These are phyloP conservation scores for Austrolebias charrua DNA, from an alignment of 2,797 vertebrate species.

Conservation along the genomic window DNA sequence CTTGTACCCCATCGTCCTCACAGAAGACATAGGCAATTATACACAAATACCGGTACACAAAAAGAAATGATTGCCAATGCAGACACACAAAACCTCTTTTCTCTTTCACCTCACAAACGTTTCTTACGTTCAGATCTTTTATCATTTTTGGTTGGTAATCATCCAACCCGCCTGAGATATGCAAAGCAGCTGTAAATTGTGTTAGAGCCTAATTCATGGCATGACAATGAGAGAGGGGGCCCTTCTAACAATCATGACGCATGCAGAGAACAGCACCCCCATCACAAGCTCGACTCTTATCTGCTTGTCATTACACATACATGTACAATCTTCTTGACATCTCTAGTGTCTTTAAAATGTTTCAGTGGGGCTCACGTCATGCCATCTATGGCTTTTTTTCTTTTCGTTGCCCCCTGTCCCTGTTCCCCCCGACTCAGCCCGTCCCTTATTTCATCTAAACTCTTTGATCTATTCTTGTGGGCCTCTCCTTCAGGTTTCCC, in stretches of 20 bases:
- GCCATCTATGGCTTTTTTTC: slow-evolving; percentile 55
- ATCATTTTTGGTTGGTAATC: slow-evolving; percentile 77
- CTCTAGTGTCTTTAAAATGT: slow-evolving; percentile 63
- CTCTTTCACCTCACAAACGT: slow-evolving; percentile 30
- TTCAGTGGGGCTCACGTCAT: slow-evolving; percentile 50
- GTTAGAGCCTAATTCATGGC: slow-evolving; percentile 74
- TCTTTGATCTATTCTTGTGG: slow-evolving; percentile 33
- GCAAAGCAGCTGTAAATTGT: slow-evolving; percentile 78
- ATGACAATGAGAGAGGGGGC: slow-evolving; percentile 59
- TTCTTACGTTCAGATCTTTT: slow-evolving; percentile 69
- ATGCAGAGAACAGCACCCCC: slow-evolving; percentile 69
- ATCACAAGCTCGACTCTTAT: slow-evolving; percentile 64
- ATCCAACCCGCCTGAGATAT: slow-evolving; percentile 77
- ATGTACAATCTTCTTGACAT: slow-evolving; percentile 65
- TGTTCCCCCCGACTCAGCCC: slow-evolving; percentile 10
- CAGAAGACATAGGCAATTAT: slow-evolving; percentile 17
- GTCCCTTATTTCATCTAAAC: slow-evolving; percentile 43
- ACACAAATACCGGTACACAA: background rate
- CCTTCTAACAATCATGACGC: slow-evolving; percentile 68
- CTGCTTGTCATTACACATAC: slow-evolving; percentile 68
- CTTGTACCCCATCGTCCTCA: slow-evolving; percentile 46
- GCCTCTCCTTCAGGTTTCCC: slow-evolving; percentile 29
- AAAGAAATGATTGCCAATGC: background rate
- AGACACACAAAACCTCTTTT: slow-evolving; percentile 1
- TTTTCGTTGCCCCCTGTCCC: slow-evolving; percentile 36